Evolutionary conservation across 2,888 invertebrate species (phyloP).

Genomic region (Ormyrus rosae): DNA sequence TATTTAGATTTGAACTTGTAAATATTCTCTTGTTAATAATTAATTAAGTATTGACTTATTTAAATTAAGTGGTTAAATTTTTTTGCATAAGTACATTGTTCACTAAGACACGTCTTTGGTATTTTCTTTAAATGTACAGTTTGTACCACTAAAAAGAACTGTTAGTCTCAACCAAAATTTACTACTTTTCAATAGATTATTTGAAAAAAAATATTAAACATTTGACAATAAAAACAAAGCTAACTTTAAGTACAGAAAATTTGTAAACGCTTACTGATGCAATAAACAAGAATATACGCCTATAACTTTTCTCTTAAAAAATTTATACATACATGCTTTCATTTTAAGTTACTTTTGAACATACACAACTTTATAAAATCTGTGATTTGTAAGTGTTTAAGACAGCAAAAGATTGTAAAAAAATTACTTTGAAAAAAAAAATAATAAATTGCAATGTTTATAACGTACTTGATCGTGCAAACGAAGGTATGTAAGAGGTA

Average conservation of each 20-base stretch:
- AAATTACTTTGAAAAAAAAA: conserved; percentile 31
- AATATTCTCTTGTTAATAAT: conserved; percentile 16
- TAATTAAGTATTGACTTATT: too few species aligned
- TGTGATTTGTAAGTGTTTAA: conserved; percentile 11
- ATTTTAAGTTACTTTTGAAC: conserved; percentile 36
- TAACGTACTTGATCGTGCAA: conserved; percentile 28
- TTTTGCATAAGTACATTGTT: conserved; percentile 71
- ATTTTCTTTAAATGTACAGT: conserved; percentile 57
- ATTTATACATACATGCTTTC: conserved; percentile 33
- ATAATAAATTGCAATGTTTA: conserved; percentile 31
- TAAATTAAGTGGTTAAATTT: conserved; percentile 18
- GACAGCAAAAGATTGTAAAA: conserved; percentile 14
- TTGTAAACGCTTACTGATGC: conserved; percentile 40
- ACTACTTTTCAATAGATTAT: conserved; percentile 38
- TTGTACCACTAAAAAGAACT: conserved; percentile 56
- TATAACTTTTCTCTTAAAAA: conserved; percentile 49
- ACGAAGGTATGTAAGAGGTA: conserved; percentile 42
- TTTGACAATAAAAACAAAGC: conserved; percentile 39
- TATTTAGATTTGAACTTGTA: conserved; percentile 16
- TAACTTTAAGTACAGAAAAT: conserved; percentile 49
- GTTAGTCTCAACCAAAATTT: conserved; percentile 34
- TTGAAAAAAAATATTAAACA: conserved; percentile 31
- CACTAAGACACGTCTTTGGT: conserved; percentile 73
- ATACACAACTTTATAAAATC: conserved; percentile 22
- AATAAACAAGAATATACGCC: conserved; percentile 46